Conservation (phyloP, 2,888 invertebrate species). For the Atrina japonica region DNA sequence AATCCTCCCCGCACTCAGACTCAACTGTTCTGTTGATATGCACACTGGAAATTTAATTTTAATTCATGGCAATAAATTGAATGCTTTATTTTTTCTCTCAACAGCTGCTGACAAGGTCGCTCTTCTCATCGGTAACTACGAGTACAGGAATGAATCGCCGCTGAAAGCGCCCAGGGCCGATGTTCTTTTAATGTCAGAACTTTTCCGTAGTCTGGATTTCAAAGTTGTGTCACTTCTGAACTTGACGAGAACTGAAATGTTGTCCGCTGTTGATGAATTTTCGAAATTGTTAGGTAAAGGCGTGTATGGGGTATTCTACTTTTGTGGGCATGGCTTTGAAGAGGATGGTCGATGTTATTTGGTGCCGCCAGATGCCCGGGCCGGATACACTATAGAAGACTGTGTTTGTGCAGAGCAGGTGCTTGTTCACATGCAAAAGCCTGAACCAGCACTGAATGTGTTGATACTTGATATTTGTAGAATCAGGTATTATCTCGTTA, state of each 20-base stretch:
- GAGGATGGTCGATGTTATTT: conserved; percentile 80
- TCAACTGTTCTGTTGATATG: too few relatives aligned
- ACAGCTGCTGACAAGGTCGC: conserved; percentile 81
- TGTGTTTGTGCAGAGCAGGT: conserved; percentile 73
- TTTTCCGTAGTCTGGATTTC: conserved; percentile 75
- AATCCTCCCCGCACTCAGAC: too few relatives aligned
- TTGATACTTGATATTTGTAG: conserved; percentile 81
- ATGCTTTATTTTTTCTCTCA: conserved; percentile 10
- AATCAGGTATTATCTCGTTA: too few relatives aligned
- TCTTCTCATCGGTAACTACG: conserved; percentile 80
- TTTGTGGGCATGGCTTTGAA: conserved; percentile 82
- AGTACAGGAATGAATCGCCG: conserved; percentile 78
- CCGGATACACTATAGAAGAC: conserved; percentile 76
- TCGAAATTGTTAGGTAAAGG: conserved; percentile 79
- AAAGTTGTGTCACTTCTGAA: conserved; percentile 81
- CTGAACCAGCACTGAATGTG: conserved; percentile 78
- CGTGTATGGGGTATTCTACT: conserved; percentile 79
- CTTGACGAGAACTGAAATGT: conserved; percentile 80
- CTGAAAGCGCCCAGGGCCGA: conserved; percentile 72
- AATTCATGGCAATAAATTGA: background rate
- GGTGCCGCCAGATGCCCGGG: conserved; percentile 80
- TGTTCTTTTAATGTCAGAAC: conserved; percentile 74
- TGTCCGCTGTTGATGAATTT: conserved; percentile 79
- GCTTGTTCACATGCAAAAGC: conserved; percentile 74
- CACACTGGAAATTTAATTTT: too few relatives aligned